phyloP scores from a whole-genome alignment of 2,113 vertebrate species.

The Bubo blakistoni region DNA sequence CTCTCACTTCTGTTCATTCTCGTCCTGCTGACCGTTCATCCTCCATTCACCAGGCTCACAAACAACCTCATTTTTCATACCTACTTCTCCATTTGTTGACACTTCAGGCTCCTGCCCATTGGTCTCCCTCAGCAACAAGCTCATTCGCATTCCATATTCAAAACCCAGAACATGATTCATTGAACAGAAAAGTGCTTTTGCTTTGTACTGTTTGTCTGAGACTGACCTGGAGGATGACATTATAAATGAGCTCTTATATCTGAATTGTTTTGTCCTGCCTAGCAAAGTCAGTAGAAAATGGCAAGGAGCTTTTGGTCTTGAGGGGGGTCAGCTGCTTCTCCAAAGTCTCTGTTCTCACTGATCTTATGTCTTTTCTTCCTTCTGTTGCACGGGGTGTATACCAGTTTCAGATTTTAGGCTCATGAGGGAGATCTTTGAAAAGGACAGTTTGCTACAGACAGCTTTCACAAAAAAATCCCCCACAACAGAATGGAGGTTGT shows the following conservation, averaged over 20 bases:
- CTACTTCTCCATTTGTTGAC: conserved; percentile 34
- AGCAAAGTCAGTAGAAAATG: conserved; percentile 15
- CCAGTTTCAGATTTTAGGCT: not conserved
- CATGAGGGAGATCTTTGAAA: not conserved
- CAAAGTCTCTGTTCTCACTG: not conserved
- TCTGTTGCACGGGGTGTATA: not conserved
- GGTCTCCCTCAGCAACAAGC: conserved; percentile 22
- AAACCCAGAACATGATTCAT: conserved; percentile 44
- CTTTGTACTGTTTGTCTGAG: conserved; percentile 23
- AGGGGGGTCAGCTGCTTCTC: not conserved
- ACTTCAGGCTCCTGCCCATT: conserved; percentile 11
- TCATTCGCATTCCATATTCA: conserved; percentile 51
- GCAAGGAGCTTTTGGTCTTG: not conserved
- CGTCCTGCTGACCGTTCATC: conserved; percentile 3
- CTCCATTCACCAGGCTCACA: not conserved
- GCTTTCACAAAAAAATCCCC: not conserved
- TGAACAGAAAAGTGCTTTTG: conserved; percentile 35
- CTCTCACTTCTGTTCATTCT: not conserved
- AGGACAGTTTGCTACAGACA: not conserved
- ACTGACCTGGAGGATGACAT: conserved; percentile 24
- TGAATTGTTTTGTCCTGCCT: conserved; percentile 27
- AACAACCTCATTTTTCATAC: conserved; percentile 48
- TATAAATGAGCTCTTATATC: conserved; percentile 46
- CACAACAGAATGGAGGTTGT: not conserved
- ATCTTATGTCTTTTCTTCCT: not conserved